Base-by-base conservation (phyloP, 2,113 vertebrate genomes). In the Burhinus oedicnemus region DNA sequence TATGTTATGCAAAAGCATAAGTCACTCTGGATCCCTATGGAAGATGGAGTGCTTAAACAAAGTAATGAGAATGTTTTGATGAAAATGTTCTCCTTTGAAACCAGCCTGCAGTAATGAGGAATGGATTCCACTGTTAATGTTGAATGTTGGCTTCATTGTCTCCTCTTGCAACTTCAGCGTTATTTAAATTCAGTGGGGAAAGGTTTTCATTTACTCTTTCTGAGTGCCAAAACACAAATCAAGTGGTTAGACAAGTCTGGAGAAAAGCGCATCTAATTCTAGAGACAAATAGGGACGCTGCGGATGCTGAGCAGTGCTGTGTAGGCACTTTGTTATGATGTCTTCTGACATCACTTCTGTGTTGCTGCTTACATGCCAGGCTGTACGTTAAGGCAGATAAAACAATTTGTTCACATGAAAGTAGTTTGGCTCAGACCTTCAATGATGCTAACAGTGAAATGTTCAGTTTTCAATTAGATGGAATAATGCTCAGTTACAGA, bases 191-290 rank as follows among this genome's bases (percentile, higher is more conserved):
- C 21, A 15, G 18, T 57, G 60, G 40, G 51, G 54, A 66, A 81
- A 65, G 70, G 51, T 61, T 85, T 87, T 68, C 34, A 55, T 78
- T 85, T 90, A 34, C 42, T 51, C 40, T 70, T 82, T 84, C 32
- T 38, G 61, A 89, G 79, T 75, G 70, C 74, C 60, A 85, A 60
- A 76, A 44, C 79, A 82, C 86, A 95, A 92, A 90, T 94, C 65
- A 84, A 90, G 36, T 32, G 38, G 58, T 74, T 72, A 45, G 58
- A 81, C 85, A 64, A 80, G 65, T 47, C 65, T 95, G 58, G 60
- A 74, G 72, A 92, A 68, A 84, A 78, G 38, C 4, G 0, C 23
- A 45, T 81, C 45, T 61, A 69, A 88, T 94, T 75, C 44, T 60
- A 17, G 65, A 90, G 68, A 83, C 34, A 71, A 52, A 89, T 30